Base-by-base conservation (phyloP, 2,888 invertebrate species). In the Prosopocoilus inquinatus region DNA sequence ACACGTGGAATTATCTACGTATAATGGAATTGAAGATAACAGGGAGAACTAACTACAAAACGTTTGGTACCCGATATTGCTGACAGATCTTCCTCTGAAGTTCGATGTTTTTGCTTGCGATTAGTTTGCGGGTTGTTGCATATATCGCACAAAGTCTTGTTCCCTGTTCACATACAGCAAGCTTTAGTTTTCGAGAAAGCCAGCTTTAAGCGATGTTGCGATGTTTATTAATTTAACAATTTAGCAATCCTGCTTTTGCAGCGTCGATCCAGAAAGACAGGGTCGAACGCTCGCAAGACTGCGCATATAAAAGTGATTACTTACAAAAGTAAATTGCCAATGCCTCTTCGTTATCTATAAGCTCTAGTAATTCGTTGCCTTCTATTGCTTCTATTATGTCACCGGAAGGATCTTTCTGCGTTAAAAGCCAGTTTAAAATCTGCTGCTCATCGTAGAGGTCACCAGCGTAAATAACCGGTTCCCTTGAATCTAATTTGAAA, bases 291-390 rank as follows among this genome's bases (percentile, higher is more conserved):
- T 38, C 4, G 38, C 38, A 38, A 36, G 36, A 5, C 9, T 11
- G 36, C 36, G 36, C 5, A 11, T 36, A 36, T 36, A 12, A 36
- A 3, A 9, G 12, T 9, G 9, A 20, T 46, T 41, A 43, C 92
- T 93, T 86, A 95, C 94, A 95, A 78, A 95, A 94, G 75, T 93
- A 94, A 28, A 95, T 90, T 5, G 94, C 94, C 61, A 95, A 79
- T 35, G 93, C 90, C 64, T 89, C 87, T 41, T 91, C 88, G 58
- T 89, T 86, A 70, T 89, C 84, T 64, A 95, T 93, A 55, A 92
- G 75, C 57, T 86, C 82, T 41, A 87, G 76, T 49, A 94, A 80
- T 53, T 87, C 87, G 69, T 88, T 89, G 39, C 94, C 94, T 75
- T 91, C 91, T 12, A 91, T 78, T 64, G 90, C 92, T 79, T 94